Percentiles rank a stretch among this genome's conserved stretches.
phyloP scores from a whole-genome alignment of 2,113 vertebrate species.

The Calidris pugnax region DNA sequence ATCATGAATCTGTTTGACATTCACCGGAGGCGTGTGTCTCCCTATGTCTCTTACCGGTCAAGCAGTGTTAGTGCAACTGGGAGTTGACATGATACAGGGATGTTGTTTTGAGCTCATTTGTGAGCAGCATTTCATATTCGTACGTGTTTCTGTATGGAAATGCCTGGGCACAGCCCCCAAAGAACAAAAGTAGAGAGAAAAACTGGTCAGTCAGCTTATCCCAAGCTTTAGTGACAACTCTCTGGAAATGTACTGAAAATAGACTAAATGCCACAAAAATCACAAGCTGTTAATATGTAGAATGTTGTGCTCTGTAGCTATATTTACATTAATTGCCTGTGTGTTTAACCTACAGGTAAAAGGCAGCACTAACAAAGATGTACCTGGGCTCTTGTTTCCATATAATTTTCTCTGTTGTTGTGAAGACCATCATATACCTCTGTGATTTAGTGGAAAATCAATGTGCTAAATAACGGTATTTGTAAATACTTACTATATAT shows the following conservation, averaged over 20 bases:
- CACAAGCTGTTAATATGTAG: not conserved
- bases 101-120: not conserved
- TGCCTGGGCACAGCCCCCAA: not conserved
- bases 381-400: not conserved
- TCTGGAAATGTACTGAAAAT: not conserved
- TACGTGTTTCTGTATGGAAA: not conserved
- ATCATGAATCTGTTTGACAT: not conserved
- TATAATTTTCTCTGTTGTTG: not conserved
- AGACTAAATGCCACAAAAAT: not conserved
- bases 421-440: not conserved
- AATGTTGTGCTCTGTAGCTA: not conserved
- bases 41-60: not conserved
- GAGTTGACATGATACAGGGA: not conserved
- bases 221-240: not conserved
- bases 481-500: not conserved
- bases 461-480: not conserved
- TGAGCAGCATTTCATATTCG: fast-evolving
- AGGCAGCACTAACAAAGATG: not conserved
- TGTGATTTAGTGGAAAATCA: not conserved
- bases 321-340: not conserved
- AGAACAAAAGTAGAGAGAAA: not conserved
- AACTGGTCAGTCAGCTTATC: not conserved
- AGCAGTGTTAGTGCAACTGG: not conserved
- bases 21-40: not conserved
- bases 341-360: not conserved